Percentiles rank a stretch among this genome's conserved stretches.
These are phyloP conservation scores for Mythimna ferrago DNA, from an alignment of 2,888 invertebrate genomes.

Conservation along the genomic window DNA sequence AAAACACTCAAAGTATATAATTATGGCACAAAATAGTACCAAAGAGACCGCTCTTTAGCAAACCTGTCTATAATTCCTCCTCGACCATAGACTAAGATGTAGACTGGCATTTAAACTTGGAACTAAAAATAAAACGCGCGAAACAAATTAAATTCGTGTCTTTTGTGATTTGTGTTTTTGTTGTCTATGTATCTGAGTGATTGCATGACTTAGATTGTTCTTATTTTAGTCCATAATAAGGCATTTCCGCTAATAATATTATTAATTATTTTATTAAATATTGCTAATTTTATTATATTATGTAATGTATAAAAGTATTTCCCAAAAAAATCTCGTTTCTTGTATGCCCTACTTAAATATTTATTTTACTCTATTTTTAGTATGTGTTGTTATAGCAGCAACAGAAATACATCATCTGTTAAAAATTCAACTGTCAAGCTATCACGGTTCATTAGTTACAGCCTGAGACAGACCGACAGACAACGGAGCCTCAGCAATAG, in stretches of 20 bases:
- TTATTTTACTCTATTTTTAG: too few species aligned
- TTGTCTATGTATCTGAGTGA: constrained; percentile 9
- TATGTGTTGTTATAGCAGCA: too few species aligned
- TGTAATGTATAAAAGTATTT: too few species aligned
- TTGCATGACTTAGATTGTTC: neutral
- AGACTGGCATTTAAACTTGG: constrained; percentile 41
- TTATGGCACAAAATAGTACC: constrained; percentile 70
- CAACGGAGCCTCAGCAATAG: too few species aligned
- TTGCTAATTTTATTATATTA: too few species aligned
- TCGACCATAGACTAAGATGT: constrained; percentile 57
- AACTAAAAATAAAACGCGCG: constrained; percentile 23
- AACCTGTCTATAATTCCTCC: constrained; percentile 73
- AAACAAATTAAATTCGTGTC: constrained; percentile 31
- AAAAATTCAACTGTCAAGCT: too few species aligned
- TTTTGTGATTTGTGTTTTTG: constrained; percentile 34
- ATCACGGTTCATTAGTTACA: too few species aligned
- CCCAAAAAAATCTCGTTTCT: too few species aligned
- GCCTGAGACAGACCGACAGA: too few species aligned
- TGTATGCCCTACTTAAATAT: too few species aligned
- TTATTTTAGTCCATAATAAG: neutral
- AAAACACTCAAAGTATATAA: constrained; percentile 68
- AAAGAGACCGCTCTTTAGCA: constrained; percentile 73
- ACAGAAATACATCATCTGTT: too few species aligned
- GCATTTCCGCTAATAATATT: constrained; percentile 18
- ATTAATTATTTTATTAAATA: too few species aligned